A percentile compares a stretch with the other conserved stretches of the same genome.
Evolutionary conservation across 1,140 invertebrate genomes (phyloP).

Genomic region (Phocides pigmalion): DNA sequence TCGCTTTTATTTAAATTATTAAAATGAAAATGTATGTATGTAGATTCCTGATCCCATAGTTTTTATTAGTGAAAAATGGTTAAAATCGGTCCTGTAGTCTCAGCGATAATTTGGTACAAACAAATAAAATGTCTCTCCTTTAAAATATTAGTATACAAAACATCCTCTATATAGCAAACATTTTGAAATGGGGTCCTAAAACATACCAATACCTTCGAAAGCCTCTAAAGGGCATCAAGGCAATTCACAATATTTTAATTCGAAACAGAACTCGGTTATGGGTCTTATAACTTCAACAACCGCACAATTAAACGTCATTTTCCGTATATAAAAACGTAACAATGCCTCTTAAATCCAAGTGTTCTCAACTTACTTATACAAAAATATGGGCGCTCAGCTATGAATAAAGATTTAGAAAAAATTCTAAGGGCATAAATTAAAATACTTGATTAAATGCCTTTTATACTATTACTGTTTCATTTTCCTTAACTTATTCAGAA

Average conservation of each 20-base stretch:
- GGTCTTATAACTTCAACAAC: background rate
- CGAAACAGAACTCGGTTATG: background rate
- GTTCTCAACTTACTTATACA: constrained; percentile 15
- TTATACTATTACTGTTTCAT: no score
- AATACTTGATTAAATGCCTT: background rate
- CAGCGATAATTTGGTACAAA: no score
- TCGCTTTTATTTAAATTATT: no score
- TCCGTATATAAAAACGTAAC: constrained; percentile 1
- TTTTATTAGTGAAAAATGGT: no score
- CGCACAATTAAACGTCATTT: constrained; percentile 13
- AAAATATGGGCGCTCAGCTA: constrained; percentile 9
- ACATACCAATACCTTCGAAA: background rate
- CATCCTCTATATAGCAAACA: no score
- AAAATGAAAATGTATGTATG: no score
- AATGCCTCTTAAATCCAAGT: constrained; percentile 14
- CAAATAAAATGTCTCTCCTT: no score
- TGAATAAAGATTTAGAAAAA: constrained; percentile 15
- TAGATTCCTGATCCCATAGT: no score
- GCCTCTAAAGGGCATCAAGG: background rate
- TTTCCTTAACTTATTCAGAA: no score
- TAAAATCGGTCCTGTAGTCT: no score
- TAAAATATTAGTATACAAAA: no score
- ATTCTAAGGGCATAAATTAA: constrained; percentile 11
- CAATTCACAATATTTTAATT: background rate
- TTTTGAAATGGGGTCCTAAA: background rate